Base-by-base conservation (phyloP, 1,140 invertebrate genomes). In the Temnothorax nylanderi region DNA sequence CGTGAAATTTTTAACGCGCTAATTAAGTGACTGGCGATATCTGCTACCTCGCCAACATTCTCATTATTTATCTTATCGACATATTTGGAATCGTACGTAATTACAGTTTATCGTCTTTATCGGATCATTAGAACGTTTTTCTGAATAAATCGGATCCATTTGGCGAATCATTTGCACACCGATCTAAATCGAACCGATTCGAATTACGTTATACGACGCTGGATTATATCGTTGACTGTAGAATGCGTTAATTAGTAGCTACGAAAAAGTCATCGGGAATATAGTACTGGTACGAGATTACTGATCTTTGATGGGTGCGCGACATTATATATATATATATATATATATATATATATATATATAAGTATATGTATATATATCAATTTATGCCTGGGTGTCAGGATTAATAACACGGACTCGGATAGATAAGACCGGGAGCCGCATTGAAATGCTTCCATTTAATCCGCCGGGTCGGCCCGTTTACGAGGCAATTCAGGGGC, bases 401-500 rank as follows among this genome's bases (percentile, higher is more conserved):
- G 34, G 60, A 87, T 37, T 90, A 90, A 90, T 90, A 90, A 88
- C 76, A 60, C 41, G 67, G 67, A 76, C 72, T 90, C 65, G 58
- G 34, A 34, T 64, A 88, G 87, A 88, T 88, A 91, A 90, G 84
- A 91, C 90, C 90, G 51, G 90, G 32, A 91, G 90, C 82, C 26
- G 84, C 47, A 90, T 91, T 64, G 89, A 87, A 91, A 91, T 88
- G 89, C 77, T 75, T 69, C 82, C 86, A 88, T 87, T 91, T 91
- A 86, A 90, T 91, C 87, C 84, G 65, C 8, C 51, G n/a, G 21
- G 44, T 62, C 60, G 81, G 16, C 41, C 64, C 89, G 74, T 90
- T 90, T 88, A 76, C 87, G 47, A 88, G 89, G 65, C 67, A 86
- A 91, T 90, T 90, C 89, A 91, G 87, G 87, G 89, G 89, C 87